Evolutionary conservation across 2,797 vertebrate species (phyloP).

Genomic region (Falco peregrinus): DNA sequence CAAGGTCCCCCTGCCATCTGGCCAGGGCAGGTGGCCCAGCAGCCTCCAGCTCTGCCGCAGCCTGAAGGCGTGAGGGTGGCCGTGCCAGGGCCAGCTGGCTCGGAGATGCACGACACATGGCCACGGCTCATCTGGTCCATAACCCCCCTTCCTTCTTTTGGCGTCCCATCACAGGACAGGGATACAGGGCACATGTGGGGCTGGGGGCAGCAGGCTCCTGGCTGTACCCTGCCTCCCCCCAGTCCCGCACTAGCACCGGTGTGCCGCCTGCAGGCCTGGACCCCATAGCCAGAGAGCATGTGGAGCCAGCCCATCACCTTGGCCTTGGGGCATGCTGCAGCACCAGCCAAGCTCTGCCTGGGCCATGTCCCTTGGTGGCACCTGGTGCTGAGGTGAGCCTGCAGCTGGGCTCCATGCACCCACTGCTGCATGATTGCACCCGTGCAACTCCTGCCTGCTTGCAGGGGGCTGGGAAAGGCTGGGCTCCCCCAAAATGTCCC

Average conservation of each 20-base stretch:
- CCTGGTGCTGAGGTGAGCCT: background rate
- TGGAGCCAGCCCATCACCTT: background rate
- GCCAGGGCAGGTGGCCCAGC: background rate
- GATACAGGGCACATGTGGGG: accelerated
- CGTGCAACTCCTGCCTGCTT: background rate
- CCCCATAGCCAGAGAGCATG: background rate
- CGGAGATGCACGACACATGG: accelerated
- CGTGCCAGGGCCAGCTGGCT: background rate
- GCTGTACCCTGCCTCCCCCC: background rate
- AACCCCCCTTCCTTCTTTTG: background rate
- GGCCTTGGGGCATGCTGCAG: background rate
- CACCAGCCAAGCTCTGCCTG: background rate
- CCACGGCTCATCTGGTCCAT: background rate
- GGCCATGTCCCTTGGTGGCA: accelerated
- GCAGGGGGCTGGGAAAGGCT: background rate
- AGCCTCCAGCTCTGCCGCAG: background rate
- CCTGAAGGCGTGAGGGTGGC: accelerated
- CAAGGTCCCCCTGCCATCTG: background rate
- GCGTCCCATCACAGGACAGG: background rate
- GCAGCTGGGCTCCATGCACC: background rate
- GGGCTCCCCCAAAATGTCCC: accelerated
- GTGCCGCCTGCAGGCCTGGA: background rate
- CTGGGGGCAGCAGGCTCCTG: background rate
- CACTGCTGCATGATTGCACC: background rate
- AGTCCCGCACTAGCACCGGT: background rate